Evolutionary conservation across 2,113 vertebrate genomes (phyloP), one percentile per base, ranked within the genome.

Genomic region (Cyprinodon brontotheroides): DNA sequence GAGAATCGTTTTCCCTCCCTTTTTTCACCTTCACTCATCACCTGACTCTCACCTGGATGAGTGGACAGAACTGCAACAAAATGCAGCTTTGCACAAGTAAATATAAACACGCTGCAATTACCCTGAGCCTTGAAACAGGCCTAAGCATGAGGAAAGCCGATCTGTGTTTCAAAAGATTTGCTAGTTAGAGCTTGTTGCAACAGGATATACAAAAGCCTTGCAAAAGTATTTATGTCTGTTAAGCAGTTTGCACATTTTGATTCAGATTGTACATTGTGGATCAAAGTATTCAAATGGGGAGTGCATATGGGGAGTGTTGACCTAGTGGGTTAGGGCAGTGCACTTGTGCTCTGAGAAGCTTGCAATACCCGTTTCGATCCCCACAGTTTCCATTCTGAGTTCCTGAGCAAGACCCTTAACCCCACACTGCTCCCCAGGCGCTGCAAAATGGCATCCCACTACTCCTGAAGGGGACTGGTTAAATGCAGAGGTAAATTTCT

Each of bases 141-240:
- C 86, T 43, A 62, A 77, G 79, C 91, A 73, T n/a, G 89, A 78
- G 72, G 47, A 45, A 74, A 68, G 68, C 41, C 20, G 57, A 80
- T 71, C 60, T 68, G 45, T 61, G 79, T 68, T 57, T n/a, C 61
- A 61, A 43, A 43, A 43, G 76, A 77, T 47, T 57, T 36, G 59
- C 65, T 57, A 62, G 88, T 85, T 80, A 50, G 65, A 84, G 86
- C 81, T 75, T 61, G 78, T 68, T 77, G 71, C 62, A 20, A 43
- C 41, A 57, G 75, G 78, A 87, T 53, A 64, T 74, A 74, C 11
- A 68, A 29, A 43, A 14, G 50, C 17, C 50, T 57, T 3, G 20
- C 17, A n/a, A 57, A 57, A 20, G 50, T 57, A n/a, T 57, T n/a
- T 7, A 57, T 14, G 2, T n/a, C 17, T 20, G 50, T 20, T 57